Evolutionary conservation across 2,888 invertebrate genomes (phyloP).

Genomic region (Merodon equestris): DNA sequence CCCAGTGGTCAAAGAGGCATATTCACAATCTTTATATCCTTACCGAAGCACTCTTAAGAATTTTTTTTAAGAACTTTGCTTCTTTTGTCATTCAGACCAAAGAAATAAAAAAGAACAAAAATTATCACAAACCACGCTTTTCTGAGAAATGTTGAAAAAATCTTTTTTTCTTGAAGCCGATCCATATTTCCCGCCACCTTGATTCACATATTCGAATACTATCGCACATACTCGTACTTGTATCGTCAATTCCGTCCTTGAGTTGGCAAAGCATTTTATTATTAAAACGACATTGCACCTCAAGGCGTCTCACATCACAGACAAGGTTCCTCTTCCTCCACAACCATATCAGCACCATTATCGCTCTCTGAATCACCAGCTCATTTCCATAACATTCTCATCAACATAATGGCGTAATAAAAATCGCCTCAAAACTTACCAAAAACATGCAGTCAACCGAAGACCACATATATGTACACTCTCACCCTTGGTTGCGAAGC

Average conservation of each 20-base stretch:
- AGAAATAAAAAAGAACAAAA: too few relatives aligned
- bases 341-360: conserved; percentile 45
- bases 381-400: conserved; percentile 68
- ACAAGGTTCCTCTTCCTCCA: conserved; percentile 13
- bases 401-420: conserved; percentile 68
- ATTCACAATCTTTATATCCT: too few relatives aligned
- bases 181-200: too few relatives aligned
- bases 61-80: too few relatives aligned
- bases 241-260: conserved; percentile 21
- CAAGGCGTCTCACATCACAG: conserved; percentile 45
- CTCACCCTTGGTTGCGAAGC: conserved; percentile 35
- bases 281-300: conserved; percentile 66
- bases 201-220: too few relatives aligned
- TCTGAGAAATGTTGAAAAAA: too few relatives aligned
- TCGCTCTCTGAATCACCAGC: conserved; percentile 50
- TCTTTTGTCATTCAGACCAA: too few relatives aligned
- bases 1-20: too few relatives aligned
- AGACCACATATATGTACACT: conserved; percentile 19
- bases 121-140: too few relatives aligned
- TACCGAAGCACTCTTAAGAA: too few relatives aligned
- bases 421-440: conserved; percentile 64
- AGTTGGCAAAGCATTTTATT: conserved; percentile 41
- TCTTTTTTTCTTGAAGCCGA: too few relatives aligned
- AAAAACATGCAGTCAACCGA: conserved; percentile 23
- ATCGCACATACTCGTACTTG: conserved; percentile 8